phyloP scores from a whole-genome alignment of 2,888 invertebrate species.

The Limulus polyphemus region DNA sequence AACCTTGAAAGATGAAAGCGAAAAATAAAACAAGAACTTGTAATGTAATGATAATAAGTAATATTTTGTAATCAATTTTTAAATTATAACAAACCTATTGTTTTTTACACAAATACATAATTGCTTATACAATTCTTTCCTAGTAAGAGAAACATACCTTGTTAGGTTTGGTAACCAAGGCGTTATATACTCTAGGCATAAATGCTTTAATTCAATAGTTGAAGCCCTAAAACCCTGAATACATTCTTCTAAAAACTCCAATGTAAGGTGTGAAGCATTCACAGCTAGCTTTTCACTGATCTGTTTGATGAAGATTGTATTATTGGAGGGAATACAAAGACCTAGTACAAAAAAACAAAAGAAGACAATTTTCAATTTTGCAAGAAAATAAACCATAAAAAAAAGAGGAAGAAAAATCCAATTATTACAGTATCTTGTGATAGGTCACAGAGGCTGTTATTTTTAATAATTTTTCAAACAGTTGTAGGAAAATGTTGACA shows the following conservation, averaged over 20 bases:
- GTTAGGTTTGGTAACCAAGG: constrained; percentile 95
- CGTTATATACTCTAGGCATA: constrained; percentile 96
- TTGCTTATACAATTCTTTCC: too few relatives aligned
- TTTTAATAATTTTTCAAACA: too few relatives aligned
- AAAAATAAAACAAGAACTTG: constrained; percentile 1
- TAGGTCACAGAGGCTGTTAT: too few relatives aligned
- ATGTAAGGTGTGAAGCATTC: constrained; percentile 88
- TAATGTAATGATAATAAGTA: too few relatives aligned
- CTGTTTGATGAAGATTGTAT: constrained; percentile 94
- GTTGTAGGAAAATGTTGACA: too few relatives aligned
- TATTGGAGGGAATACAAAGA: constrained; percentile 93
- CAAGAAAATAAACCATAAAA: too few relatives aligned
- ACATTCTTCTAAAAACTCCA: constrained; percentile 94
- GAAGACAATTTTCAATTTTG: too few relatives aligned
- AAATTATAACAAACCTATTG: too few relatives aligned
- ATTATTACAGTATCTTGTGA: too few relatives aligned
- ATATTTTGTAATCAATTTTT: too few relatives aligned
- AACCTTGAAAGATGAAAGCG: constrained; percentile 46
- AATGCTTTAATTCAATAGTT: constrained; percentile 89
- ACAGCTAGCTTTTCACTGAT: constrained; percentile 89
- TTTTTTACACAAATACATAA: too few relatives aligned
- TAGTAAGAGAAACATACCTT: constrained; percentile 34
- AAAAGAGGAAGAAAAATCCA: too few relatives aligned
- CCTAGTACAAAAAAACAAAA: constrained; percentile 34
- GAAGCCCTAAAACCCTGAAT: constrained; percentile 90